Conservation (phyloP, 2,113 vertebrate genomes). For the Euleptes europaea region DNA sequence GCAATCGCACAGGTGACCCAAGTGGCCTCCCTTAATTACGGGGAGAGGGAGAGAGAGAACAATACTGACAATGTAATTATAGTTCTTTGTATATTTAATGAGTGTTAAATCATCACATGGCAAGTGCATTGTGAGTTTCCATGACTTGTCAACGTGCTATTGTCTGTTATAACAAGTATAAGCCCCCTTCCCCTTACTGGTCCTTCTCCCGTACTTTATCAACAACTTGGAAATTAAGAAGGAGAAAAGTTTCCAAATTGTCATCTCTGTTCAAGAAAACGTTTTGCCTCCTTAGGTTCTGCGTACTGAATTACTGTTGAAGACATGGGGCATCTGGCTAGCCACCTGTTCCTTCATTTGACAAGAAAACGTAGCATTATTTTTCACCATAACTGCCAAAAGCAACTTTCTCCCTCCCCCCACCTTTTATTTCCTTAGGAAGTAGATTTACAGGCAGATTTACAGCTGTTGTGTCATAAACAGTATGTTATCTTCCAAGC, state of each 20-base stretch:
- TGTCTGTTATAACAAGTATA: not conserved
- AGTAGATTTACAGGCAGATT: not conserved
- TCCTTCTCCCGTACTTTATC: not conserved
- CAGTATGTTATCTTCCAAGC: not conserved
- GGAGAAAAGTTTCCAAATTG: not conserved
- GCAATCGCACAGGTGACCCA: too few relatives aligned
- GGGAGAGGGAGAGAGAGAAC: not conserved
- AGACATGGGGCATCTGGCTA: not conserved
- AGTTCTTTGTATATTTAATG: not conserved
- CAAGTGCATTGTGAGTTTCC: not conserved
- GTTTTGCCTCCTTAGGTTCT: not conserved
- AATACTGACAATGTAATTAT: not conserved
- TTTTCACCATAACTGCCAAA: too few relatives aligned
- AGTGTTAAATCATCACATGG: not conserved
- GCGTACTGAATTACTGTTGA: not conserved
- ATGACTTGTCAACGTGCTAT: not conserved
- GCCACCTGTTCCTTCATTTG: too few relatives aligned
- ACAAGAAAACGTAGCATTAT: too few relatives aligned
- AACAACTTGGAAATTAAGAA: not conserved
- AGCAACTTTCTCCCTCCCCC: too few relatives aligned
- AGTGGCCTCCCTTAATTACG: not conserved
- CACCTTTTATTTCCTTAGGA: not conserved
- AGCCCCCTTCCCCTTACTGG: not conserved
- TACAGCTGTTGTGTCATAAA: not conserved
- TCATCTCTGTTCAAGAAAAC: not conserved